Percentiles rank a stretch among this genome's conserved stretches.
Evolutionary conservation across 2,888 invertebrate genomes (phyloP).

Genomic region (Drosophila nigricruria): DNA sequence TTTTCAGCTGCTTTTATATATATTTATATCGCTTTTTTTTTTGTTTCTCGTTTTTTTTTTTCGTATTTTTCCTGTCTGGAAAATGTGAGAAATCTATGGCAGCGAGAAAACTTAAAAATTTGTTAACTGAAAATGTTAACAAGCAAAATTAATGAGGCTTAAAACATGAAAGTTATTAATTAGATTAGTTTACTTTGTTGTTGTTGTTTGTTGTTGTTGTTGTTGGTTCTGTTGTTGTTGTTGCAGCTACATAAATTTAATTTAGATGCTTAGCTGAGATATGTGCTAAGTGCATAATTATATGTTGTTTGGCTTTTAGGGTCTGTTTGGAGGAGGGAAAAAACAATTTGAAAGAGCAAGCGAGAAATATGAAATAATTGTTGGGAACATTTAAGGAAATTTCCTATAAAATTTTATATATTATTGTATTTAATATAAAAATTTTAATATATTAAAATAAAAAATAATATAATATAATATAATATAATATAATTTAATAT

Average conservation of each 20-base stretch:
- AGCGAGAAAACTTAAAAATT: constrained; percentile 44
- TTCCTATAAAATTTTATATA: background rate
- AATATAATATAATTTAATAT: background rate
- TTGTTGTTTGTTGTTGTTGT: constrained; percentile 15
- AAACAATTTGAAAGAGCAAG: background rate
- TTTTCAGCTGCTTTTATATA: constrained; percentile 59
- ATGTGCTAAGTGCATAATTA: constrained; percentile 78
- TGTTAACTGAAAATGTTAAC: constrained; percentile 73
- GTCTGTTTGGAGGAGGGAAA: background rate
- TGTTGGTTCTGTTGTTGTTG: constrained; percentile 19
- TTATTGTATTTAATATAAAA: background rate
- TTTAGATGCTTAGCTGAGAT: constrained; percentile 66
- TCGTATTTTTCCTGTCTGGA: constrained; percentile 33
- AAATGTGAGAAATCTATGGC: constrained; percentile 31
- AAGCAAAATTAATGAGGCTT: constrained; percentile 77
- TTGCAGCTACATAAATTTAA: constrained; percentile 39
- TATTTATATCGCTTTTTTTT: constrained; percentile 18
- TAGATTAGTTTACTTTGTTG: constrained; percentile 16
- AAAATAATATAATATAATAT: background rate
- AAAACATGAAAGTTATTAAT: constrained; percentile 56
- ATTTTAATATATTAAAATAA: background rate
- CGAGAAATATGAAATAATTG: background rate
- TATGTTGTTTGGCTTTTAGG: constrained; percentile 13
- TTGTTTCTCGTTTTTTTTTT: background rate
- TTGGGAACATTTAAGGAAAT: background rate